phyloP scores from a whole-genome alignment of 2,888 invertebrate species.

The Dryobota labecula region DNA sequence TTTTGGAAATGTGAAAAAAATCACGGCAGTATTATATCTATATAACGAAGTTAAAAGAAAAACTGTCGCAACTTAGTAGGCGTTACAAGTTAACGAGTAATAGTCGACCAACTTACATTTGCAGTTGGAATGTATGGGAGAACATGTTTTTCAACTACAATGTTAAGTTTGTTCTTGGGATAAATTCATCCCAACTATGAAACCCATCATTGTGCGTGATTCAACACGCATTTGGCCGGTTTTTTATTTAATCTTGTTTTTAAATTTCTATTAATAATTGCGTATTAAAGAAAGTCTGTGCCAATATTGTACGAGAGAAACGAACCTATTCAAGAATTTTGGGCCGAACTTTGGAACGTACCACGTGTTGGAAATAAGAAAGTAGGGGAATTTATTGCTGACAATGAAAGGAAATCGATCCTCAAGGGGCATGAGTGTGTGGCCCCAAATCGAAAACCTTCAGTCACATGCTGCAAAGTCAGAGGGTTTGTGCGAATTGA shows the following conservation, averaged over 20 bases:
- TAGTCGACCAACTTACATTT: too few species aligned
- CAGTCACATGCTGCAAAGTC: conserved; percentile 68
- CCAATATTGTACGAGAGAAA: conserved; percentile 16
- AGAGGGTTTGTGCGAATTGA: conserved; percentile 53
- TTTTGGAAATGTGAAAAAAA: too few species aligned
- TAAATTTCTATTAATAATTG: conserved; percentile 54
- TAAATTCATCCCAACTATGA: too few species aligned
- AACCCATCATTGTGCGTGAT: too few species aligned
- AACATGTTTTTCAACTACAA: too few species aligned
- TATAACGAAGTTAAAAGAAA: too few species aligned
- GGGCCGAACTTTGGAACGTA: conserved; percentile 37
- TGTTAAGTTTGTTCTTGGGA: too few species aligned
- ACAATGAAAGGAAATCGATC: conserved; percentile 74
- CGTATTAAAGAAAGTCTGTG: conserved; percentile 14
- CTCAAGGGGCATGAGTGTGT: conserved; percentile 65
- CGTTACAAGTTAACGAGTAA: too few species aligned
- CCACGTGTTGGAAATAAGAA: conserved; percentile 63
- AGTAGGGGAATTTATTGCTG: conserved; percentile 72
- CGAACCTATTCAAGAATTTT: conserved; percentile 32
- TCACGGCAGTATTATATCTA: too few species aligned
- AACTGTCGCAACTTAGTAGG: too few species aligned
- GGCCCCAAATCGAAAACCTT: conserved; percentile 71
- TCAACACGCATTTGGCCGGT: too few species aligned
- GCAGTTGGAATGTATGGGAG: too few species aligned
- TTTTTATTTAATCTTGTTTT: conserved; percentile 58